These are phyloP conservation scores for Semnornis frantzii DNA, from an alignment of 2,113 vertebrate species.

Conservation along the genomic window DNA sequence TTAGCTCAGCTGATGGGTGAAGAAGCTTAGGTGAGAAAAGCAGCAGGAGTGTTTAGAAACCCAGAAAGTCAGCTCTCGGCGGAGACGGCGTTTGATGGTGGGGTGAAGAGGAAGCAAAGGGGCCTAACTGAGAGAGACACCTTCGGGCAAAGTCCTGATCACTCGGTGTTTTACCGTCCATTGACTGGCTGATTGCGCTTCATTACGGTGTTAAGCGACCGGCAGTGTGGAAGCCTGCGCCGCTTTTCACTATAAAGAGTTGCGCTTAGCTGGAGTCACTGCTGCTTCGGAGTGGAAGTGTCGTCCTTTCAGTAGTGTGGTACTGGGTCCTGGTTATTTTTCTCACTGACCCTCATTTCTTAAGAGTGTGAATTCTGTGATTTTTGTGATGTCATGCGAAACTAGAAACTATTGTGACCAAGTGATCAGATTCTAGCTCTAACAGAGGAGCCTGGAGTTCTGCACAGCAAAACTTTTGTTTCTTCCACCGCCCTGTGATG, in stretches of 20 bases:
- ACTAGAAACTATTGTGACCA: rapidly evolving
- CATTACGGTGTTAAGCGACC: background rate
- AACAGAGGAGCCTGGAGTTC: background rate
- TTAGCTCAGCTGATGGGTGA: background rate
- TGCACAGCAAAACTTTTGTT: rapidly evolving
- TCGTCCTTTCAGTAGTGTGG: background rate
- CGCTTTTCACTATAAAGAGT: background rate
- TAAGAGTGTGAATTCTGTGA: background rate
- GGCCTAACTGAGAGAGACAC: background rate
- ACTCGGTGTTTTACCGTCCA: background rate
- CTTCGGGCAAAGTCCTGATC: background rate
- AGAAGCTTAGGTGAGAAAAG: background rate
- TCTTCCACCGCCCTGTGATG: rapidly evolving
- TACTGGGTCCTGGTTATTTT: no score
- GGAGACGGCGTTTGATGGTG: background rate
- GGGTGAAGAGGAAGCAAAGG: background rate
- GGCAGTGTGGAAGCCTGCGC: background rate
- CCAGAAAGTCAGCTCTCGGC: background rate
- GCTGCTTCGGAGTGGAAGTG: rapidly evolving
- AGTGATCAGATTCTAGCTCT: background rate
- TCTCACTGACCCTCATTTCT: background rate
- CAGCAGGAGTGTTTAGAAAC: background rate
- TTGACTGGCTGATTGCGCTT: background rate
- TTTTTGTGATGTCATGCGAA: background rate
- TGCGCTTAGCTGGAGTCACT: background rate